phyloP scores from a whole-genome alignment of 2,888 invertebrate genomes.

The Mimachlamys varia region DNA sequence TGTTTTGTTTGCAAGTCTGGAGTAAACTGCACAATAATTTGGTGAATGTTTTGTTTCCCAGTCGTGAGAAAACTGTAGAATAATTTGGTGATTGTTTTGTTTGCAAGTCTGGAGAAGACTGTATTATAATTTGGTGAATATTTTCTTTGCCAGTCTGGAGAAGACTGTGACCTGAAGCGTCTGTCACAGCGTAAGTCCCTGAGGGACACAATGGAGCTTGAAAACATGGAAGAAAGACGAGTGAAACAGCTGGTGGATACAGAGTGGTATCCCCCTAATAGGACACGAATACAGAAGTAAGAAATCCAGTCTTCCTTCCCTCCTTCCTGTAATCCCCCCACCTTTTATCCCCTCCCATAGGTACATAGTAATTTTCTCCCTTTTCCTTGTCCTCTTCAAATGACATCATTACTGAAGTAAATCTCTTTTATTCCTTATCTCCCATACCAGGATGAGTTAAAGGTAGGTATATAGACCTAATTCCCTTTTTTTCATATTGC shows the following conservation, averaged over 20 bases:
- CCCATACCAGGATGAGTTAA: background rate
- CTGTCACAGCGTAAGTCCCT: conserved; percentile 66
- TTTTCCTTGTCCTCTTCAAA: background rate
- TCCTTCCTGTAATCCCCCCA: background rate
- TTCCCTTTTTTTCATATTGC: conserved; percentile 56
- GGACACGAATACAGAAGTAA: conserved; percentile 39
- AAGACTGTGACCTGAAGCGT: conserved; percentile 66
- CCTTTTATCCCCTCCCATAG: conserved; percentile 51
- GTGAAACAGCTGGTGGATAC: conserved; percentile 72
- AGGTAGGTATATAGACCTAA: background rate
- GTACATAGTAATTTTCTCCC: background rate
- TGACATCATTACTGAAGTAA: conserved; percentile 4
- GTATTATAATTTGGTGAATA: no score
- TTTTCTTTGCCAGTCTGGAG: conserved; percentile 62
- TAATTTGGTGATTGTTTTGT: no score
- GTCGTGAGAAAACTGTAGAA: no score
- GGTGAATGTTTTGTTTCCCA: no score
- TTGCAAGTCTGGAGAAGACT: no score
- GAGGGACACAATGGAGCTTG: conserved; percentile 68
- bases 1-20: no score
- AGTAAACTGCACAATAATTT: no score
- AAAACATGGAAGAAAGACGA: conserved; percentile 72
- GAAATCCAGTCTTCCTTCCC: background rate
- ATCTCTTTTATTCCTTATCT: background rate
- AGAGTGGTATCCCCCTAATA: conserved; percentile 72